phyloP scores from a whole-genome alignment of 2,888 invertebrate species.

The Limenitis arthemis region DNA sequence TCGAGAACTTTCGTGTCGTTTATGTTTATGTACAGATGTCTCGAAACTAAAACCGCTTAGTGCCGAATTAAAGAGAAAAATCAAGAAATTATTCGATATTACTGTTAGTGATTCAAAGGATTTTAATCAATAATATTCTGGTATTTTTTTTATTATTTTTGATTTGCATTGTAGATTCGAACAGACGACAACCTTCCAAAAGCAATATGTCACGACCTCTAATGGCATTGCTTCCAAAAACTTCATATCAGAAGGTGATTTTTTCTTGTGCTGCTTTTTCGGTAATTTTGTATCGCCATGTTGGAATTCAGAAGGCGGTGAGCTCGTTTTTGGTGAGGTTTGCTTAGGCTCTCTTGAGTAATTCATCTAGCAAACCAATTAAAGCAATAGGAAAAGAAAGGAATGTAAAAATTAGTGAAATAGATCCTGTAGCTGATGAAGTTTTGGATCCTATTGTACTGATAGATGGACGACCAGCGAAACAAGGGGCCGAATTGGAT shows the following conservation, averaged over 20 bases:
- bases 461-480: constrained; percentile 56
- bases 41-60: constrained; percentile 60
- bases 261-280: constrained; percentile 41
- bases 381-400: constrained; percentile 19
- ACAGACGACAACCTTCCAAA: constrained; percentile 59
- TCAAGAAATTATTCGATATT: constrained; percentile 57
- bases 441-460: constrained; percentile 49
- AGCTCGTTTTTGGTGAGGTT: no score
- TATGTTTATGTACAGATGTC: constrained; percentile 62
- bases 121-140: no score
- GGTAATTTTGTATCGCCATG: constrained; percentile 34
- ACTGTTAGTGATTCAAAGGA: constrained; percentile 35
- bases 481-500: constrained; percentile 54
- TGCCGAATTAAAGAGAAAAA: constrained; percentile 55
- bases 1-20: constrained; percentile 60
- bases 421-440: constrained; percentile 32
- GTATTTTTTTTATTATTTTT: no score
- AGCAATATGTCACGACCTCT: constrained; percentile 66
- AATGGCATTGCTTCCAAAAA: constrained; percentile 57
- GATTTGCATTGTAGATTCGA: constrained; percentile 39
- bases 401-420: constrained; percentile 29
- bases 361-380: constrained; percentile 27
- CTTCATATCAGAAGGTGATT: constrained; percentile 47
- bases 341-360: constrained; percentile 44
- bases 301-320: no score